phyloP scores from a whole-genome alignment of 2,797 vertebrate genomes.

The Cetoscarus ocellatus region DNA sequence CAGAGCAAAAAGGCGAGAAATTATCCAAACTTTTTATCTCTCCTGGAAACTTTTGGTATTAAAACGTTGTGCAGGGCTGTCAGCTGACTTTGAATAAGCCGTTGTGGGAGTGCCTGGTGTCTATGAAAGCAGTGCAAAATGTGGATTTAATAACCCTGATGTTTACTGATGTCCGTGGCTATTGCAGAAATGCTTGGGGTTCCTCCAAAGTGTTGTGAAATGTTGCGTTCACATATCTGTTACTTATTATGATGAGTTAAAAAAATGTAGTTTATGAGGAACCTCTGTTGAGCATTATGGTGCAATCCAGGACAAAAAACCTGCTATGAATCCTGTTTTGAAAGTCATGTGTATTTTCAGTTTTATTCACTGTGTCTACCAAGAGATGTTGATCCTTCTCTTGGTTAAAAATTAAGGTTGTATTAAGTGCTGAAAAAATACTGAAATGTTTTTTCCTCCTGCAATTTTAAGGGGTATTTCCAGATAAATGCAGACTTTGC shows the following conservation, averaged over 20 bases:
- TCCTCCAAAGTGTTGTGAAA: neutral
- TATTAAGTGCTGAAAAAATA: too few species aligned
- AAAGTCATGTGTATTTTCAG: too few species aligned
- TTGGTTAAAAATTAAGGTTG: neutral
- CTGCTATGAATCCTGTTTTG: neutral
- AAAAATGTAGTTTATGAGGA: neutral
- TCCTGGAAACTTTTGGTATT: slow-evolving; percentile 41
- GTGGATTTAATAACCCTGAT: neutral
- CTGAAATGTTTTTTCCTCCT: too few species aligned
- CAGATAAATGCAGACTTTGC: too few species aligned
- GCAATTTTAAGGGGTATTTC: too few species aligned
- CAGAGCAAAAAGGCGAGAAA: slow-evolving; percentile 32
- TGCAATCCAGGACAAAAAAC: neutral
- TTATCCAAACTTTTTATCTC: slow-evolving; percentile 42
- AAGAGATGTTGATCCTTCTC: neutral
- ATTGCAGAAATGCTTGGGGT: neutral
- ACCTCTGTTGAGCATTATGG: neutral
- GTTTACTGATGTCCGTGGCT: neutral
- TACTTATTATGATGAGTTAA: neutral
- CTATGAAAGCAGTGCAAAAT: neutral
- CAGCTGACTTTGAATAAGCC: slow-evolving; percentile 4
- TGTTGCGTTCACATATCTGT: neutral
- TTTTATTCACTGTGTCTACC: neutral
- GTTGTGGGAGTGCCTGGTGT: neutral
- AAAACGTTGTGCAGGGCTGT: slow-evolving; percentile 1